Evolutionary conservation across 2,797 vertebrate species (phyloP), one percentile per base, ranked within the genome.

Genomic region (Rhynchotus rufescens): DNA sequence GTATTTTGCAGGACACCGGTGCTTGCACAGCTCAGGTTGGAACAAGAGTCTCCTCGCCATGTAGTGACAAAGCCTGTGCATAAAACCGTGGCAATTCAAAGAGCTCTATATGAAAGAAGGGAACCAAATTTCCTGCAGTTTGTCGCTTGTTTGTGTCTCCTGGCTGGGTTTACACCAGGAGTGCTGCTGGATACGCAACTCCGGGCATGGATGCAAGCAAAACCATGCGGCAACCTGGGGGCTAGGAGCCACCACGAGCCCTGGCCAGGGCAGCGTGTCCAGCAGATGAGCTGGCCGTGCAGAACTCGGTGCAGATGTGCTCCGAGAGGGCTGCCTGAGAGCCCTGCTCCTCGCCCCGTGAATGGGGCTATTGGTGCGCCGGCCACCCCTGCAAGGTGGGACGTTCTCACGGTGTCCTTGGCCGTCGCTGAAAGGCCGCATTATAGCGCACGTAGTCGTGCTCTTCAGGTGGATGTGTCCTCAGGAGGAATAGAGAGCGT

Each of bases 11-110:
- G 8, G 16, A 4, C 20, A 26, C 2, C 5, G 4, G 2, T 10
- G 1, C 34, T 87, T 40, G 28, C 12, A 8, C 0, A 3, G 54
- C 59, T 28, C 26, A 8, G 51, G 78, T 28, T 42, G 54, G 32
- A 28, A 38, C 4, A 0, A 0, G 1, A 36, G 2, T 15, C 14
- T n/a, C 5, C 1, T 0, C 19, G 22, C 23, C 2, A 4, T 0
- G 3, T 30, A 3, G 25, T 42, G 45, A 21, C 16, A 22, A 22
- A n/a, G 15, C 5, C n/a, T 4, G 17, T 6, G 49, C 64, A 47
- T 3, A 52, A 34, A 34, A 9, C 20, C 0, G 30, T 52, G 32
- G 71, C 6, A 0, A 9, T 40, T 90, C 30, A 20, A 26, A 28
- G 52, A 16, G 52, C 52, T 54, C 15, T 15, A 17, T 28, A 54